Percentiles rank a stretch among this genome's conserved stretches.
Evolutionary conservation across 2,888 invertebrate species (phyloP).

Genomic region (Cylindroiulus punctatus): DNA sequence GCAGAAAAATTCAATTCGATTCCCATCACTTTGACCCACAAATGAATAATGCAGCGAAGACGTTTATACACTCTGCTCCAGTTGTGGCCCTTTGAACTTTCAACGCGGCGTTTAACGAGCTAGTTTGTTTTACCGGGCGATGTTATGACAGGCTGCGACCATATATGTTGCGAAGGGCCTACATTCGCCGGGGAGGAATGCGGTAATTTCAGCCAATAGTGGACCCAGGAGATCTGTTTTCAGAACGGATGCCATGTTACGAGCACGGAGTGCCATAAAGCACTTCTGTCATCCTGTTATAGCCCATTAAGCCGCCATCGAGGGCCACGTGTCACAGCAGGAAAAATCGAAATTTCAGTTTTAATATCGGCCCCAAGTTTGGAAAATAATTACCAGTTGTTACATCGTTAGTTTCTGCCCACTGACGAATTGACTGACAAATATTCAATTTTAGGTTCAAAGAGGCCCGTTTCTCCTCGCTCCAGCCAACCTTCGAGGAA

Average conservation of each 20-base stretch:
- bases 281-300: slow-evolving; percentile 43
- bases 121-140: slow-evolving; percentile 12
- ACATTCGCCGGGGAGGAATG: background rate
- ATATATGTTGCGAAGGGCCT: background rate
- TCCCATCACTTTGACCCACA: background rate
- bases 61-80: background rate
- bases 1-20: no score
- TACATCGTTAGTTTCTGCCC: slow-evolving; percentile 30
- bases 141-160: background rate
- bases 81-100: slow-evolving; percentile 3
- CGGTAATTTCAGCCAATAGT: slow-evolving; percentile 11
- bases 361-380: background rate
- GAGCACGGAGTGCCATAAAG: slow-evolving; percentile 7
- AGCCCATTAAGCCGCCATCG: slow-evolving; percentile 37
- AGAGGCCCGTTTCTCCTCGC: background rate
- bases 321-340: background rate
- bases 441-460: slow-evolving; percentile 33
- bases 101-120: background rate
- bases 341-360: slow-evolving; percentile 35
- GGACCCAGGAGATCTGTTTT: slow-evolving; percentile 39
- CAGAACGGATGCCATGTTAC: slow-evolving; percentile 28
- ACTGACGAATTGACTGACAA: slow-evolving; percentile 43
- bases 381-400: slow-evolving; percentile 45
- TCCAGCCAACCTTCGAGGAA: background rate
- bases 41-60: background rate